Conservation (phyloP, 1,140 invertebrate genomes). For the Lithobius niger region DNA sequence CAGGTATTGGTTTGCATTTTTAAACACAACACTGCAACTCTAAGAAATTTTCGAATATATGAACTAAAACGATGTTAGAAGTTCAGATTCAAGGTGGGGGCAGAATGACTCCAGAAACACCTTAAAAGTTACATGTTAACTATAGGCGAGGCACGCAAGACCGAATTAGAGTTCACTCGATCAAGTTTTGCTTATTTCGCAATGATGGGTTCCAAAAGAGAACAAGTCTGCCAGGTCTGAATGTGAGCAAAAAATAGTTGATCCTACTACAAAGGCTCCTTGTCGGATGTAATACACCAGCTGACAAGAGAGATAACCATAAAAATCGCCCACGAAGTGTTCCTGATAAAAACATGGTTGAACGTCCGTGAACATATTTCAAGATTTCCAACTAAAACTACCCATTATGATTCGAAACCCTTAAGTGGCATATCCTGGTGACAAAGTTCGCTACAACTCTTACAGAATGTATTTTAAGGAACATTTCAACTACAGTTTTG, state of each 20-base stretch:
- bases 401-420: neutral
- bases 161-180: no score
- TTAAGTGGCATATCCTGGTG: neutral
- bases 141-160: no score
- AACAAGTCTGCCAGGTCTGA: neutral
- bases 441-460: slow-evolving; percentile 13
- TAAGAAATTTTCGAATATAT: no score
- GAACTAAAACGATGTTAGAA: no score
- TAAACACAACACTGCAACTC: no score
- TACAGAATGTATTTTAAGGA: slow-evolving; percentile 16
- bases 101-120: no score
- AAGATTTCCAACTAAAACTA: neutral
- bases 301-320: neutral
- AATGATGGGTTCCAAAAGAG: neutral
- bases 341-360: neutral
- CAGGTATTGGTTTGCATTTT: no score
- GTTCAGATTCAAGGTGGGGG: no score
- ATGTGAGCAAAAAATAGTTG: neutral
- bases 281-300: neutral
- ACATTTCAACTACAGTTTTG: slow-evolving; percentile 19
- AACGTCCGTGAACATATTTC: neutral
- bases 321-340: neutral
- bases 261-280: neutral
- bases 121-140: no score
- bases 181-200: neutral